Percentiles rank a stretch among this genome's conserved stretches.
phyloP scores from a whole-genome alignment of 2,797 vertebrate genomes.

The Characodon lateralis region DNA sequence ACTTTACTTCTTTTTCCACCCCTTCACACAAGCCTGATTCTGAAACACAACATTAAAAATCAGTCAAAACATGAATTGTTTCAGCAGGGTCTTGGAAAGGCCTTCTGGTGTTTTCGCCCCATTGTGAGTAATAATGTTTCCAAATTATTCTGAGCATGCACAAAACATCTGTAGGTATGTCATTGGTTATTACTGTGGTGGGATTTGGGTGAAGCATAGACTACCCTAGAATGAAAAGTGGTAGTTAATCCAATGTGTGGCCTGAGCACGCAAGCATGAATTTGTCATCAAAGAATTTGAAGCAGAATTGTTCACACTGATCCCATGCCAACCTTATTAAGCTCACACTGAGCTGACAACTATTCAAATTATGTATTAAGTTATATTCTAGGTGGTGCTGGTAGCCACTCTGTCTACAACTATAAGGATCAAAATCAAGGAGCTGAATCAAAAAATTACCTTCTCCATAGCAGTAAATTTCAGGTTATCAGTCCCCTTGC shows the following conservation, averaged over 20 bases:
- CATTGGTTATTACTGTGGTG: not conserved
- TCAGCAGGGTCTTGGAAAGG: not conserved
- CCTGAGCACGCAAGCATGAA: not conserved
- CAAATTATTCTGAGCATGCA: not conserved
- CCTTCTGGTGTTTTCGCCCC: not conserved
- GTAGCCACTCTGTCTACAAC: too few relatives aligned
- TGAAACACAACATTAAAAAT: not conserved
- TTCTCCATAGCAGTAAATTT: too few relatives aligned
- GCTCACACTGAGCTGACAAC: too few relatives aligned
- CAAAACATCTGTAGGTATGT: not conserved
- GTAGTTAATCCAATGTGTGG: not conserved
- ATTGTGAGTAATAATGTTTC: not conserved
- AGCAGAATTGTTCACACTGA: not conserved
- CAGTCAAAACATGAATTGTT: not conserved
- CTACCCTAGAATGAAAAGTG: not conserved
- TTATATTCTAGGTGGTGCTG: too few relatives aligned
- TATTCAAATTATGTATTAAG: too few relatives aligned
- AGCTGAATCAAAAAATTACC: too few relatives aligned
- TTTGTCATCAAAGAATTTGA: not conserved
- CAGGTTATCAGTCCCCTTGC: too few relatives aligned
- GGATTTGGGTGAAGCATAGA: not conserved
- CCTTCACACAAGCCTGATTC: not conserved
- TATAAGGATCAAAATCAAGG: too few relatives aligned
- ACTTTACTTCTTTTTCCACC: not conserved
- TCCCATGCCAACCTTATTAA: not conserved